A percentile compares a stretch with the other conserved stretches of the same genome.
Conservation (phyloP, 2,113 vertebrate genomes). For the Thalassarche chlororhynchos region DNA sequence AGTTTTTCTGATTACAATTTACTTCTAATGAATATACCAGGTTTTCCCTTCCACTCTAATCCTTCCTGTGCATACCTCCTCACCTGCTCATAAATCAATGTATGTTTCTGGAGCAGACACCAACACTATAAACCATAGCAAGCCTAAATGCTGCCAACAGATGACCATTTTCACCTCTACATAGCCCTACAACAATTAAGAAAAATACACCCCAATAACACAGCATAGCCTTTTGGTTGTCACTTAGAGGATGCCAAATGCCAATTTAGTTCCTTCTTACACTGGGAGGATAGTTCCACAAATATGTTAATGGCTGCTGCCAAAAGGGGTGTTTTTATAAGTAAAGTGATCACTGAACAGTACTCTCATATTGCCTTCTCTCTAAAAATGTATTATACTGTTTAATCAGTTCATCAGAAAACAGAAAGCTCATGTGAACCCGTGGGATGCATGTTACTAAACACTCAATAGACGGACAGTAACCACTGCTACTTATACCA, state of each 20-base stretch:
- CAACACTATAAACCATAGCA: background rate
- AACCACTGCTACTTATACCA: background rate
- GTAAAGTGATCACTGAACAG: background rate
- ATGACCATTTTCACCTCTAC: background rate
- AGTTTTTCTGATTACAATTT: background rate
- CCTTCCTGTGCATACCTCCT: background rate
- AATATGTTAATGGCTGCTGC: background rate
- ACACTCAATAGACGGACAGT: background rate
- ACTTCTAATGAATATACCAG: background rate
- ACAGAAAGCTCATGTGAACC: background rate
- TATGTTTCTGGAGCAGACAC: background rate
- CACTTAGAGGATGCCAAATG: background rate
- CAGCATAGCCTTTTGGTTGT: background rate
- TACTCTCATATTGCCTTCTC: background rate
- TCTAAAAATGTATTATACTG: background rate
- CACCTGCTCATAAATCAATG: background rate
- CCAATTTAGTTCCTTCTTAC: background rate
- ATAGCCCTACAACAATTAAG: background rate
- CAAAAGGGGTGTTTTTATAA: background rate
- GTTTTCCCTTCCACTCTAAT: background rate
- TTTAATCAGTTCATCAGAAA: background rate
- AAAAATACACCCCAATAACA: background rate
- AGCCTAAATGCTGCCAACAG: background rate
- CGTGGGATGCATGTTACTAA: rapidly evolving
- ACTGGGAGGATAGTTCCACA: background rate